These are phyloP conservation scores for Scolopax bukidnonensis DNA, from an alignment of 2,797 vertebrate species.

Conservation along the genomic window DNA sequence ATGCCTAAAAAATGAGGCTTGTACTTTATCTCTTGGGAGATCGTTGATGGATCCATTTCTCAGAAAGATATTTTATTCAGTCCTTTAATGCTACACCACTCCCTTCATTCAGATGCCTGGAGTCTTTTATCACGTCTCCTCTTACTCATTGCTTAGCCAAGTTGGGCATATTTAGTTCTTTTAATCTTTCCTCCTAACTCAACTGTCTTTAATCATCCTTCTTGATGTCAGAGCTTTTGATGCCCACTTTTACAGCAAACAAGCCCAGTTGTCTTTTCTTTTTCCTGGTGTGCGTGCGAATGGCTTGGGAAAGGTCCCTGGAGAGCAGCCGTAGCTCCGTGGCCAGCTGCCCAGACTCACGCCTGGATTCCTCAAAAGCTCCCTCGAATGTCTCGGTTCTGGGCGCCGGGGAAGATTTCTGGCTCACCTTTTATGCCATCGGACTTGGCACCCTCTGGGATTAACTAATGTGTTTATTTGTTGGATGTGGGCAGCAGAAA, in stretches of 20 bases:
- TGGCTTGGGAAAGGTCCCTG: constrained; percentile 8
- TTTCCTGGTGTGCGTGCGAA: neutral
- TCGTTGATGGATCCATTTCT: constrained; percentile 63
- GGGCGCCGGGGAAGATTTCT: neutral
- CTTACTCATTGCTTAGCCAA: constrained; percentile 66
- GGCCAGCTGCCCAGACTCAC: neutral
- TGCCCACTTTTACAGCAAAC: constrained; percentile 29
- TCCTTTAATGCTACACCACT: constrained; percentile 54
- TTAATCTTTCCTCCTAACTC: constrained; percentile 60
- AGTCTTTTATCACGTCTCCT: constrained; percentile 61
- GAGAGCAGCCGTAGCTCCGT: neutral
- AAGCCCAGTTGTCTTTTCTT: neutral
- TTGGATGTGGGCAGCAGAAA: neutral
- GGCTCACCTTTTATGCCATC: neutral
- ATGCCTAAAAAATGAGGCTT: constrained; percentile 54
- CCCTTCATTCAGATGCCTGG: constrained; percentile 65
- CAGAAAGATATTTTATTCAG: constrained; percentile 70
- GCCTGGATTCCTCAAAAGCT: constrained; percentile 55
- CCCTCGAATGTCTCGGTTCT: neutral
- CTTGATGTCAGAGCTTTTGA: constrained; percentile 67
- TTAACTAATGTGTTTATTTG: neutral
- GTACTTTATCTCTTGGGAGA: constrained; percentile 67
- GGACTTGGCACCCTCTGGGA: neutral
- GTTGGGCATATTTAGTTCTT: constrained; percentile 66
- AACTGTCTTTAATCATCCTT: constrained; percentile 67